Evolutionary conservation across 1,140 invertebrate species (phyloP).

Genomic region (Drosophila sp.): DNA sequence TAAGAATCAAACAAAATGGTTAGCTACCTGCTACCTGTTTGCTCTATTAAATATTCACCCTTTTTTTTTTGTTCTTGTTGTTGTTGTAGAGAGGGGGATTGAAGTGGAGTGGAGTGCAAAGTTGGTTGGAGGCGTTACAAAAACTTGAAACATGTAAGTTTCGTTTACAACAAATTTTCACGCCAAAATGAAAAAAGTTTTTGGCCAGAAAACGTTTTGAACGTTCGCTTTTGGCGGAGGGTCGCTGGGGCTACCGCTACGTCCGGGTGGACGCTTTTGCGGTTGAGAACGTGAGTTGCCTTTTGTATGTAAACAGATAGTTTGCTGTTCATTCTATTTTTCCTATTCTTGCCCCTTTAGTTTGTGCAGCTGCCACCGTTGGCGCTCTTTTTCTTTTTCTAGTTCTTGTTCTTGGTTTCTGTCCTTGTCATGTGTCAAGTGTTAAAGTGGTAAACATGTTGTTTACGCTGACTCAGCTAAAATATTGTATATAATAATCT

Average conservation of each 20-base stretch:
- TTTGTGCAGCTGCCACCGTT: not conserved
- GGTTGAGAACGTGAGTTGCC: conserved; percentile 33
- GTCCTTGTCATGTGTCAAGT: conserved; percentile 77
- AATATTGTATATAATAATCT: conserved; percentile 13
- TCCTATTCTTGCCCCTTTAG: not conserved
- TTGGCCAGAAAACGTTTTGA: conserved; percentile 1
- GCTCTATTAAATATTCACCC: conserved; percentile 79
- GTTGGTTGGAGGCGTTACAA: conserved; percentile 8
- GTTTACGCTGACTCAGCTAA: conserved; percentile 36
- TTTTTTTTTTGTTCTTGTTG: conserved; percentile 38
- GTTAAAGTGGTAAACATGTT: conserved; percentile 62
- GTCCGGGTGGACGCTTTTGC: conserved; percentile 1
- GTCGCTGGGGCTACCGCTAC: not conserved
- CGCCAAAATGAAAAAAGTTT: conserved; percentile 78
- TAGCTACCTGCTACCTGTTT: conserved; percentile 34
- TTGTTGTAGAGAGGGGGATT: not conserved
- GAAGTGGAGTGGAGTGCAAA: not conserved
- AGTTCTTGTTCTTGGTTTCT: conserved; percentile 10
- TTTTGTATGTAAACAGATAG: conserved; percentile 20
- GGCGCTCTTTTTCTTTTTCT: not conserved
- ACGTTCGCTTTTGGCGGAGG: conserved; percentile 12
- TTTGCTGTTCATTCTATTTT: not conserved
- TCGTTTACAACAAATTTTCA: conserved; percentile 79
- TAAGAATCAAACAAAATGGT: conserved; percentile 26
- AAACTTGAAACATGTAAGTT: conserved; percentile 51